phyloP scores from a whole-genome alignment of 2,113 vertebrate genomes.

The Mustela lutreola region DNA sequence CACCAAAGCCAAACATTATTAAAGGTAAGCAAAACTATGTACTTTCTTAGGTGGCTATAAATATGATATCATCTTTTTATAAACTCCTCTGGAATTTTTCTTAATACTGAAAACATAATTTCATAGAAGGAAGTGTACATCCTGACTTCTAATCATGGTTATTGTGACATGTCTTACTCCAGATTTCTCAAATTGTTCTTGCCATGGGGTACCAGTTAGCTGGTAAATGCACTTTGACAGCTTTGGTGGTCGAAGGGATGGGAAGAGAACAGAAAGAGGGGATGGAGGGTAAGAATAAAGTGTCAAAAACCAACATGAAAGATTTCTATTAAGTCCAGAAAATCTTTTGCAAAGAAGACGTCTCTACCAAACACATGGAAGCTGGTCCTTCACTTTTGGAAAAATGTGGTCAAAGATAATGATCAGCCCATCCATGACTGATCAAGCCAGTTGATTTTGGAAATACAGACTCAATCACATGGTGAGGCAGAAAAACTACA shows the following conservation, averaged over 20 bases:
- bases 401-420: not conserved
- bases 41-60: not conserved
- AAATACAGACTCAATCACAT: not conserved
- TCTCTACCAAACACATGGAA: not conserved
- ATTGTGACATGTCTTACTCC: not conserved
- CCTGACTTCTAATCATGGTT: not conserved
- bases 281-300: not conserved
- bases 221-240: not conserved
- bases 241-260: not conserved
- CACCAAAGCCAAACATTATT: slow-evolving; percentile 97
- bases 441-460: not conserved
- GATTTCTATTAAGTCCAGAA: not conserved
- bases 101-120: not conserved
- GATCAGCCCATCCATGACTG: not conserved
- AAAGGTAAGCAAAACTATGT: slow-evolving; percentile 91
- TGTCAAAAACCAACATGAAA: not conserved
- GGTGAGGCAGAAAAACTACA: not conserved
- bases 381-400: not conserved
- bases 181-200: not conserved
- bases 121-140: not conserved
- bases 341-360: not conserved
- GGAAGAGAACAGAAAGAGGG: not conserved
- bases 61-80: not conserved
- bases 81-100: not conserved
- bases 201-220: not conserved